phyloP scores from a whole-genome alignment of 30 jellyfish, hydroid and myxozoan species.

The Hydractinia echinata region DNA sequence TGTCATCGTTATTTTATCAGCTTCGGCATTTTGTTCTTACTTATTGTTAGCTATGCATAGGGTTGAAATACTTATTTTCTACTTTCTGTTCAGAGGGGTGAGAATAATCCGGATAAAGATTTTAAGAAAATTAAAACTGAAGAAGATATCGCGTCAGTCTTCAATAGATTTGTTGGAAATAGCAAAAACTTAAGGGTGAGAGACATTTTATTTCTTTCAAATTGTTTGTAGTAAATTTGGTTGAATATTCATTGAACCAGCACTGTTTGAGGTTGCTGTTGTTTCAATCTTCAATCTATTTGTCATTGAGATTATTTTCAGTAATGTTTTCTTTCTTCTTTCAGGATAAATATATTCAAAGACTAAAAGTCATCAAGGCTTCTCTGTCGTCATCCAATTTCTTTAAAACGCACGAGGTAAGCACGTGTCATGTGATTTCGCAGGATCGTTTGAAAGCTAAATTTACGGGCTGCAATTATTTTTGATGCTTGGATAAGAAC shows the following conservation, averaged over 20 bases:
- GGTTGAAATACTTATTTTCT: neutral
- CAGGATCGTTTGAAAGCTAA: no score
- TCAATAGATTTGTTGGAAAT: slow-evolving; percentile 45
- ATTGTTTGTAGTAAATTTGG: no score
- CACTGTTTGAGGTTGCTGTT: no score
- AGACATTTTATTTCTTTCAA: neutral
- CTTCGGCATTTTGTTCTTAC: no score
- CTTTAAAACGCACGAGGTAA: slow-evolving; percentile 82
- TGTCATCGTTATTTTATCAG: no score
- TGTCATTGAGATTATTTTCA: neutral
- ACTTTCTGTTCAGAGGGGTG: slow-evolving; percentile 59
- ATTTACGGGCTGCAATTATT: no score
- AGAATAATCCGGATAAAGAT: slow-evolving; percentile 80
- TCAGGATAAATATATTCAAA: slow-evolving; percentile 78
- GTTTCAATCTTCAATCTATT: no score
- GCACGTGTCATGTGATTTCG: neutral
- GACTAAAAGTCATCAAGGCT: slow-evolving; percentile 78
- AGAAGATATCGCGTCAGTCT: slow-evolving; percentile 66
- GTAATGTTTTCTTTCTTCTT: neutral
- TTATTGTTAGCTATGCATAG: no score
- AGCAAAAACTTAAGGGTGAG: slow-evolving; percentile 59
- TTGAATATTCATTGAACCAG: no score
- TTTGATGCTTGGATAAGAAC: no score
- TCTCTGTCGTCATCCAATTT: slow-evolving; percentile 67
- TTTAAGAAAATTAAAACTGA: slow-evolving; percentile 68